Base-by-base conservation (phyloP, 2,888 invertebrate species). In the Drosophila kambysellisi region DNA sequence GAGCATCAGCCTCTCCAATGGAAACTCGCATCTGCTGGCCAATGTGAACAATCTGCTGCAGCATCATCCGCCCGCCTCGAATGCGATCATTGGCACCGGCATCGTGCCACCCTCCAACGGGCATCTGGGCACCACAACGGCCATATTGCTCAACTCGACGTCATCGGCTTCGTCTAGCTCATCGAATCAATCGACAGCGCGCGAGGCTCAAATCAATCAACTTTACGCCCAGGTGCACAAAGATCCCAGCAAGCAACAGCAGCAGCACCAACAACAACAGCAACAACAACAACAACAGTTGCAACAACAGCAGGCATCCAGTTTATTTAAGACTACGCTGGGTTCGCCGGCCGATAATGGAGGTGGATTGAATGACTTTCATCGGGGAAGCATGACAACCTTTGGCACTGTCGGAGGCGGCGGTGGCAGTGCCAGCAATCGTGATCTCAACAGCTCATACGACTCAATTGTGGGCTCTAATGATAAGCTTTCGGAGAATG, bases 201-300 rank as follows among this genome's bases (percentile, higher is more conserved):
- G 93, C 33, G 92, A 92, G 78, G 92, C 92, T 62, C 92, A 92
- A 78, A 92, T 93, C 67, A 93, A 93, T 84, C 93, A 93, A 76
- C 91, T 94, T 35, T 94, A 94, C 82, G 94, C 94, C 12, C 94
- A 94, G 88, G 94, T 95, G 58, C 94, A 94, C 90, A 95, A 94
- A 89, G 94, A 94, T 82, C 92, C 93, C 82, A 92, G 87, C 91
- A 88, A 84, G 77, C 91, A 88, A 29, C 88, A 86, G 59, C 90
- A 84, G 30, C 79, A 83, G 17, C 73, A 74, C n/a, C 77, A 76
- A n/a, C 82, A 74, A 17, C 68, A 66, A 15, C 72, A 54, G 1
- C 79, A 77, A 20, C 73, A 73, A 37, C 77, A 76, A 25, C 80
- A 74, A 11, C 73, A 74, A 41, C 77, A 74, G 25, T 79, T 72